These are phyloP conservation scores for Rotaria sp. DNA, from an alignment of 2,888 invertebrate species.

Conservation along the genomic window DNA sequence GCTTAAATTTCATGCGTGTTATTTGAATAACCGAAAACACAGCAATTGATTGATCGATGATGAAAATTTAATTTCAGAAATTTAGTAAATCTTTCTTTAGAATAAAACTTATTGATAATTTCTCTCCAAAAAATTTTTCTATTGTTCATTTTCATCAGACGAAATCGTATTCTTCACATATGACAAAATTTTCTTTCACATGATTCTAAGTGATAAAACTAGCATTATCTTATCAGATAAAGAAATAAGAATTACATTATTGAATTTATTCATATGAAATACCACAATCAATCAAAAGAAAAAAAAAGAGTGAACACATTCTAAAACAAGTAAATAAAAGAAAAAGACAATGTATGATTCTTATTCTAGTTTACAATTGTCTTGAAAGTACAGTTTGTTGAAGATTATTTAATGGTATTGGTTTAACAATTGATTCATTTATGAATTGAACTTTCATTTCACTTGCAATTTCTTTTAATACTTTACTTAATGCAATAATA, in stretches of 20 bases:
- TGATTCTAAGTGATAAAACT: no score
- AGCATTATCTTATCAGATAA: no score
- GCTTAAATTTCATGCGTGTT: no score
- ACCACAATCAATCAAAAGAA: background rate
- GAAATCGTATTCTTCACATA: no score
- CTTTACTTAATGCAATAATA: background rate
- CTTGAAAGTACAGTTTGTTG: constrained; percentile 21
- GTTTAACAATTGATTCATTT: background rate
- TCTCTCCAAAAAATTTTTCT: no score
- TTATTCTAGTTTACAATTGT: background rate
- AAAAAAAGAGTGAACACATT: background rate
- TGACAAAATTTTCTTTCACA: no score
- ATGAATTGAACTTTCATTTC: constrained; percentile 4
- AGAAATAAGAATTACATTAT: background rate
- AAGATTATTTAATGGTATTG: background rate
- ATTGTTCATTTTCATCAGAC: no score
- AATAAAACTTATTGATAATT: no score
- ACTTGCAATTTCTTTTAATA: background rate
- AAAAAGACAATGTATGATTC: background rate
- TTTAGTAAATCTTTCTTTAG: no score
- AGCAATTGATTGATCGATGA: no score
- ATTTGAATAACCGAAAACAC: no score
- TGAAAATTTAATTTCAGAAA: no score
- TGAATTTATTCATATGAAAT: background rate
- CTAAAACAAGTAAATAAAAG: background rate